These are phyloP conservation scores for Parauchenoglanis punctatus DNA, from an alignment of 2,797 vertebrate genomes.

Conservation along the genomic window DNA sequence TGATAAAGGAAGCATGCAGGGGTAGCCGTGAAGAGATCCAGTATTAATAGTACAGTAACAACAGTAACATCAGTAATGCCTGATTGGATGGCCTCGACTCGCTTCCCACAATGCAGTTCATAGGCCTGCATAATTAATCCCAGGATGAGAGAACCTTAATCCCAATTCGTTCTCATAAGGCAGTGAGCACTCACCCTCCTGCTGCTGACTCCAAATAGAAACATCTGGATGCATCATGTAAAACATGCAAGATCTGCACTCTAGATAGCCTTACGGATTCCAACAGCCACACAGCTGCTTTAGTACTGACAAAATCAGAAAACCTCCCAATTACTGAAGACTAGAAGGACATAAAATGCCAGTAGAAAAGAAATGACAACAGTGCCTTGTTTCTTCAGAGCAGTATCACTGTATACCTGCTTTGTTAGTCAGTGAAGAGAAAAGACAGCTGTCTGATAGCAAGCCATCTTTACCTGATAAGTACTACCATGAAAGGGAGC, in stretches of 20 bases:
- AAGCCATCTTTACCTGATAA: conserved; percentile 65
- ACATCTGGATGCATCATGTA: conserved; percentile 39
- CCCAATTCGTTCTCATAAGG: conserved; percentile 25
- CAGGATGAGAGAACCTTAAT: conserved; percentile 44
- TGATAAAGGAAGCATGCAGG: conserved; percentile 50
- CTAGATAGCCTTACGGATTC: neutral
- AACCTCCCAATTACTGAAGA: conserved; percentile 20
- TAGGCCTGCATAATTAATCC: conserved; percentile 67
- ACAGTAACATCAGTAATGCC: neutral
- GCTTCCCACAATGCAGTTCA: conserved; percentile 50
- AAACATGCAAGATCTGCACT: conserved; percentile 3
- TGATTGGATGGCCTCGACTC: conserved; percentile 48
- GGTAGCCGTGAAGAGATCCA: conserved; percentile 9
- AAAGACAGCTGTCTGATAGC: conserved; percentile 60
- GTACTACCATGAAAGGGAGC: conserved; percentile 64
- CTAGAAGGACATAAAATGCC: conserved; percentile 4
- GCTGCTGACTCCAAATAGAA: conserved; percentile 12
- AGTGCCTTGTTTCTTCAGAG: conserved; percentile 69
- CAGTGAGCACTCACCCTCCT: neutral
- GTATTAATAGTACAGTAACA: conserved; percentile 42
- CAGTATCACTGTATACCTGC: conserved; percentile 60
- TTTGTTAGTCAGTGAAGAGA: conserved; percentile 62
- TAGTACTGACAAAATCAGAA: neutral
- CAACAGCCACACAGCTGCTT: neutral
- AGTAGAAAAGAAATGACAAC: conserved; percentile 39